Evolutionary conservation across 35 echinoderm and acorn worm species (phyloP).

Genomic region (Ophioderma brevispina): DNA sequence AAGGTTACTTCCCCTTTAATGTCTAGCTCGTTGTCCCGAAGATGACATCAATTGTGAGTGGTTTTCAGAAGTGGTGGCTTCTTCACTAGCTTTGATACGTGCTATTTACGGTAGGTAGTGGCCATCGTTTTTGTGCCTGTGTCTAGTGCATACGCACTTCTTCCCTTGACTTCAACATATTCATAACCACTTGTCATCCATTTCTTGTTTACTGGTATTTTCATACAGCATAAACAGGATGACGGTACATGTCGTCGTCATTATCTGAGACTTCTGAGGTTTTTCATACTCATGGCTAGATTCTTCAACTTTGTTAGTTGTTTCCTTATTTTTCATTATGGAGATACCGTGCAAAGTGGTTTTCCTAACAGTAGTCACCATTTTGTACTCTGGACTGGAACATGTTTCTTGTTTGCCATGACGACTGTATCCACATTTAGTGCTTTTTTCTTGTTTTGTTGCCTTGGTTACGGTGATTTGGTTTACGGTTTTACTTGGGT

Average conservation of each 20-base stretch:
- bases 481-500: too few relatives aligned
- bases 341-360: constrained; percentile 65
- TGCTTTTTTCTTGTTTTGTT: constrained; percentile 40
- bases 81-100: too few relatives aligned
- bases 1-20: too few relatives aligned
- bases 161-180: neutral
- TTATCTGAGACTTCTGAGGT: constrained; percentile 12
- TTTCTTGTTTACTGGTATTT: neutral
- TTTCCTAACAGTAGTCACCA: constrained; percentile 34
- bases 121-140: constrained; percentile 57
- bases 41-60: too few relatives aligned
- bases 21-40: too few relatives aligned
- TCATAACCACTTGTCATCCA: neutral
- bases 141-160: neutral
- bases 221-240: neutral
- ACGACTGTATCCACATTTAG: constrained; percentile 41
- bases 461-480: too few relatives aligned
- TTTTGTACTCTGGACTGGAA: constrained; percentile 55
- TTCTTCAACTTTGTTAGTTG: too few relatives aligned
- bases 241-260: neutral
- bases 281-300: too few relatives aligned
- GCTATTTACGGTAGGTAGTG: too few relatives aligned
- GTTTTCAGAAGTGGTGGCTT: too few relatives aligned
- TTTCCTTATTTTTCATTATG: constrained; percentile 38
- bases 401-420: constrained; percentile 41